Conservation (phyloP, 2,888 invertebrate genomes). For the Idaea straminata region DNA sequence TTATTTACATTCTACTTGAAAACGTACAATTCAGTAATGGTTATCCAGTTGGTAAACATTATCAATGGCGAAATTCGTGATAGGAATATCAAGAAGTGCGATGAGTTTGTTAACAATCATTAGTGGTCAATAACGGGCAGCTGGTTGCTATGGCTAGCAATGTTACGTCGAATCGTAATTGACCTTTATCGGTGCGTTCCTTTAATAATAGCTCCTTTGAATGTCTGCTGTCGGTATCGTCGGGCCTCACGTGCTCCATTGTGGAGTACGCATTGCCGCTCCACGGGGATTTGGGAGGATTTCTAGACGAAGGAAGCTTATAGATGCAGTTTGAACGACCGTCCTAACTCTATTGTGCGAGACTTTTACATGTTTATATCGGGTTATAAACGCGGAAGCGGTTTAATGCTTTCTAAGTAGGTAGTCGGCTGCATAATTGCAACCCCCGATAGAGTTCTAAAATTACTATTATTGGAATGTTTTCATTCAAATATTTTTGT, state of each 20-base stretch:
- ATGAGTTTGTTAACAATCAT: conserved; percentile 43
- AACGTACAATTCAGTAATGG: no score
- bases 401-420: conserved; percentile 24
- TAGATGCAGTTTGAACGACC: conserved; percentile 41
- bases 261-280: conserved; percentile 56
- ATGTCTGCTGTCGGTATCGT: conserved; percentile 49
- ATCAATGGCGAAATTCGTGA: conserved; percentile 18
- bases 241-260: conserved; percentile 57
- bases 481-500: no score
- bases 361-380: conserved; percentile 35
- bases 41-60: no score
- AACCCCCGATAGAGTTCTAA: no score
- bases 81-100: conserved; percentile 20
- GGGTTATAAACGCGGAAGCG: conserved; percentile 31
- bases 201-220: conserved; percentile 67
- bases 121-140: conserved; percentile 38
- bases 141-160: conserved; percentile 36
- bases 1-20: no score
- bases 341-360: conserved; percentile 41
- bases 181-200: conserved; percentile 60
- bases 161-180: conserved; percentile 55
- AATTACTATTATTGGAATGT: no score
- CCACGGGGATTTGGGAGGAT: conserved; percentile 64
- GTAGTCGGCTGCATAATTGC: no score
- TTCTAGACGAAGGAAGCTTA: conserved; percentile 49